Evolutionary conservation across 2,888 invertebrate genomes (phyloP), one percentile per base, ranked within the genome.

Genomic region (Doris montereyensis): DNA sequence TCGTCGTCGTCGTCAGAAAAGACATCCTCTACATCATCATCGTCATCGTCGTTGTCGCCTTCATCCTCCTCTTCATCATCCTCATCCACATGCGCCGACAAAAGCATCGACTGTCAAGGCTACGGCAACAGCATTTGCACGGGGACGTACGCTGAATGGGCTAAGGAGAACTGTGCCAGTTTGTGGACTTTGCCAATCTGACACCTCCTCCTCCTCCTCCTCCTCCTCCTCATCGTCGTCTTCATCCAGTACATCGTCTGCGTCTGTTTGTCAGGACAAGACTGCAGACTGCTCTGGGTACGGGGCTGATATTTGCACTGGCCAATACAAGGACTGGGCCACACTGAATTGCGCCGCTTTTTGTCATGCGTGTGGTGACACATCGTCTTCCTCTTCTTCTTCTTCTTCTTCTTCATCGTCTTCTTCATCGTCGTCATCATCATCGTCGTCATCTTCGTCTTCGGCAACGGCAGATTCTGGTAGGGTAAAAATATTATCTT

Each of bases 61-160:
- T 58, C 74, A 4, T 74, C 62, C 28, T 21, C 57, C 3, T 26
- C 41, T 35, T 28, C 17, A n/a, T 30, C 24, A 8, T 62, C 62
- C 21, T 62, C 24, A 5, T 62, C 62, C 21, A 5, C 58, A 8
- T 82, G 80, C 30, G 60, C 67, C 30, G 79, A 82, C 34, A 77
- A 81, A 35, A 77, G 68, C 8, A 72, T 73, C 5, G 81, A 85
- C 71, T 87, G 87, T 76, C 78, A 78, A 3, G 78, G 57, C 0
- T 85, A 86, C 32, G 85, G 83, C 5, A 76, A 76, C 10, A 78
- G 71, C 34, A 76, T 85, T 1, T 87, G 87, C 81, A 83, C 81
- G 0, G 79, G 84, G 0, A 78, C 81, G 10, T 87, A 85, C 65
- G 75, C 76, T 34, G 79, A 80, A 0, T 87, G 87, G 87, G 82